Percentiles rank a stretch among this genome's conserved stretches.
Evolutionary conservation across 2,113 vertebrate species (phyloP).

Genomic region (Callionymus lyra): DNA sequence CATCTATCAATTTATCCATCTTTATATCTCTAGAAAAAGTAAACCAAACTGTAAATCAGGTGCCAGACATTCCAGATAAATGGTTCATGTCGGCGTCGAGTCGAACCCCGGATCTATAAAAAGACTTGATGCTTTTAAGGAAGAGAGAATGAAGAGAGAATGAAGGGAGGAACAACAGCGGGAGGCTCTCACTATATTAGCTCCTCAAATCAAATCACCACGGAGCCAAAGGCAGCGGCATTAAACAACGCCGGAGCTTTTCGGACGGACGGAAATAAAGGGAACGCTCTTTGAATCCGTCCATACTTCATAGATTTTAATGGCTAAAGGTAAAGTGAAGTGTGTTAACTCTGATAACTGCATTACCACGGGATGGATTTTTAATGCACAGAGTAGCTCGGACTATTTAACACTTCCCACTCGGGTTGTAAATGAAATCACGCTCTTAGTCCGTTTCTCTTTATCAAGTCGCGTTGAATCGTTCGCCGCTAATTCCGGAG

Average conservation of each 20-base stretch:
- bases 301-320: slow-evolving; percentile 35
- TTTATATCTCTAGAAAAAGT: too few species aligned
- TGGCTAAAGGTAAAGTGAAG: slow-evolving; percentile 40
- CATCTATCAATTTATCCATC: too few species aligned
- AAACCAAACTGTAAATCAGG: too few species aligned
- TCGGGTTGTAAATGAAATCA: slow-evolving; percentile 38
- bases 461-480: slow-evolving; percentile 33
- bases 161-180: slow-evolving; percentile 33
- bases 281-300: slow-evolving; percentile 37
- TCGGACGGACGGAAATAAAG: slow-evolving; percentile 37
- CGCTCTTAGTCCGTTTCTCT: slow-evolving; percentile 10
- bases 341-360: slow-evolving; percentile 41
- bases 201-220: slow-evolving; percentile 57
- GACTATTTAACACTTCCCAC: slow-evolving; percentile 33
- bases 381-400: slow-evolving; percentile 24
- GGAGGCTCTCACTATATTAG: slow-evolving; percentile 60
- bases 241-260: slow-evolving; percentile 39
- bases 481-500: slow-evolving; percentile 28
- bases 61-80: too few species aligned
- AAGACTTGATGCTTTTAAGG: slow-evolving; percentile 40
- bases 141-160: slow-evolving; percentile 37
- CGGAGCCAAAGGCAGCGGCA: slow-evolving; percentile 34
- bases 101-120: too few species aligned
- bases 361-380: slow-evolving; percentile 29
- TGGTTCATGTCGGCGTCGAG: too few species aligned